phyloP scores from a whole-genome alignment of 2,888 invertebrate genomes.

The Phyllotreta cruciferae region DNA sequence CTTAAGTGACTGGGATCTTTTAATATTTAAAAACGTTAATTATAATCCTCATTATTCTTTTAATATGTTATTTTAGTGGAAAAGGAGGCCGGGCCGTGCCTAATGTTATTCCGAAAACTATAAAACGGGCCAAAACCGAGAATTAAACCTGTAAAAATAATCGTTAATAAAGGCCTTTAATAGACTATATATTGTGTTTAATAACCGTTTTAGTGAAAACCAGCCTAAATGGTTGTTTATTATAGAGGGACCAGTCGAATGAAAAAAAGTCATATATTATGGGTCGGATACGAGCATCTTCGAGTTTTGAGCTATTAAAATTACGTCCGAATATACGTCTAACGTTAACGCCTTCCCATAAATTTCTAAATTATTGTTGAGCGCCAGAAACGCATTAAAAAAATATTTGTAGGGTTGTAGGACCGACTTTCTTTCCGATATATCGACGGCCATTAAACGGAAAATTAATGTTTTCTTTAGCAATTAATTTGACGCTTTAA shows the following conservation, averaged over 20 bases:
- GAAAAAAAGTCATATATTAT: conserved; percentile 55
- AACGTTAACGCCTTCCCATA: conserved; percentile 54
- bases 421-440: not conserved
- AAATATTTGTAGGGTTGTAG: conserved; percentile 1
- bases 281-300: conserved; percentile 51
- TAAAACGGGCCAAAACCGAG: conserved; percentile 30
- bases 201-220: conserved; percentile 54
- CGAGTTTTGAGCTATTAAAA: conserved; percentile 52
- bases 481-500: not conserved
- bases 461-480: not conserved
- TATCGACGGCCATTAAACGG: no score
- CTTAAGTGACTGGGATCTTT: no score
- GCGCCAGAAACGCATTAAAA: conserved; percentile 34
- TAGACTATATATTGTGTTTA: conserved; percentile 41
- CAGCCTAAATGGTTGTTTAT: conserved; percentile 54
- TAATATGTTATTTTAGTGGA: not conserved
- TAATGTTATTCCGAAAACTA: conserved; percentile 28
- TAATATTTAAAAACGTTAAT: no score
- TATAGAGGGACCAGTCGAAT: conserved; percentile 51
- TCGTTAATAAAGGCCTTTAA: conserved; percentile 36
- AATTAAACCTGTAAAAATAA: conserved; percentile 37
- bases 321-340: conserved; percentile 53
- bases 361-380: conserved; percentile 44
- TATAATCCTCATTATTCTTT: not conserved
- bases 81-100: not conserved